phyloP scores from a whole-genome alignment of 2,888 invertebrate species.

The Cheilosia grossa region DNA sequence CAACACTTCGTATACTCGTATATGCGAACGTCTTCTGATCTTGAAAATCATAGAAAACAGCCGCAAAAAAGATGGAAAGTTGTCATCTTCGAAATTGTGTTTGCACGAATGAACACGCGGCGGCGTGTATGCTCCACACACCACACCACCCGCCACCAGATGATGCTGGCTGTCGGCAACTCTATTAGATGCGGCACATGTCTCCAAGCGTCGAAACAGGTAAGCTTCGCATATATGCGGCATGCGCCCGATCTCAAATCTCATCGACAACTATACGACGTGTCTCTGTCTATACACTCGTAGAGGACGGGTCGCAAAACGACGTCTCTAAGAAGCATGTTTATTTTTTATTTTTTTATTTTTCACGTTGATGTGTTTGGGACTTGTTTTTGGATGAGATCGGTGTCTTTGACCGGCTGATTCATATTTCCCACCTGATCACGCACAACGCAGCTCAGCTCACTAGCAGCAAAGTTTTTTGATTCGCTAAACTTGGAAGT shows the following conservation, averaged over 20 bases:
- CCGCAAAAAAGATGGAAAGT: conserved; percentile 67
- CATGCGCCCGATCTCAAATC: conserved; percentile 2
- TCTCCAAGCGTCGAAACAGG: conserved; percentile 37
- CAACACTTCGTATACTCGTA: neutral
- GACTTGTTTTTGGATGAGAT: conserved; percentile 48
- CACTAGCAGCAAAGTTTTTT: conserved; percentile 13
- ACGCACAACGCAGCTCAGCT: conserved; percentile 48
- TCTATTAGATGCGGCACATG: conserved; percentile 56
- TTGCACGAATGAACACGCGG: conserved; percentile 53
- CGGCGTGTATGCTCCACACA: conserved; percentile 19
- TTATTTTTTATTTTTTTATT: conserved; percentile 13
- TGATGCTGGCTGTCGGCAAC: conserved; percentile 38
- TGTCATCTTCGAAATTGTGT: conserved; percentile 69
- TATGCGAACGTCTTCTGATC: conserved; percentile 53
- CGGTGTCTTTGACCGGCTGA: conserved; percentile 74
- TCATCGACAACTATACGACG: conserved; percentile 11
- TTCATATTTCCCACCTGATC: conserved; percentile 66
- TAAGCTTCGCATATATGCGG: conserved; percentile 8
- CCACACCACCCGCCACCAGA: conserved; percentile 7
- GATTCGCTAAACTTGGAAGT: conserved; percentile 14
- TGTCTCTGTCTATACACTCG: neutral
- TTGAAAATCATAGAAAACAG: conserved; percentile 59
- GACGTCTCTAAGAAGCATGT: conserved; percentile 20
- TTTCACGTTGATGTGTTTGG: conserved; percentile 23
- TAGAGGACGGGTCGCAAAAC: conserved; percentile 27